Evolutionary conservation across 2,113 vertebrate genomes (phyloP).

Genomic region (Sylvietta virens): DNA sequence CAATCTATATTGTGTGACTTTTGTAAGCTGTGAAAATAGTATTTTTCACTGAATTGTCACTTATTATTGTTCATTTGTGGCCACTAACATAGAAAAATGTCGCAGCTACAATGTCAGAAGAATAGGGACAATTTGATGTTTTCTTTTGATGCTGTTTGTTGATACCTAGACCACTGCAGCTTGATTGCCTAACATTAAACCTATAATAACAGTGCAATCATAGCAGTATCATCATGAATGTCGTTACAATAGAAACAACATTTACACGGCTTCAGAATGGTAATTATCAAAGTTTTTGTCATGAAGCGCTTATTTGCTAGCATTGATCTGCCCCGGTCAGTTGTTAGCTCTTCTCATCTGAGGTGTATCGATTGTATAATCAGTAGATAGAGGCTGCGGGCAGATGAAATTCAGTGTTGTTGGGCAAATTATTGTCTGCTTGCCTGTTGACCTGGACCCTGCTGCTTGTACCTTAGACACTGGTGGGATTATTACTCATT

Average conservation of each 20-base stretch:
- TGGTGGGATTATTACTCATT: conserved; percentile 80
- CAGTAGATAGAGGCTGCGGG: conserved; percentile 91
- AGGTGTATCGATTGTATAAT: conserved; percentile 98
- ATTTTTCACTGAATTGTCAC: conserved; percentile 87
- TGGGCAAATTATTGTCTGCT: conserved; percentile 97
- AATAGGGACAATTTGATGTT: conserved; percentile 98
- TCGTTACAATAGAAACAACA: conserved; percentile 87
- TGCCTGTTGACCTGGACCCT: conserved; percentile 91
- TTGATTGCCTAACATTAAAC: conserved; percentile 99
- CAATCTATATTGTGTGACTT: conserved; percentile 84
- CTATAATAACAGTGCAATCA: conserved; percentile 99
- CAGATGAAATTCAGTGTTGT: conserved; percentile 97
- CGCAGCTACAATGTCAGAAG: conserved; percentile 91
- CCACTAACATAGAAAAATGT: conserved; percentile 85
- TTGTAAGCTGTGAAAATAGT: conserved; percentile 83
- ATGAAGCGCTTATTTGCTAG: conserved; percentile 97
- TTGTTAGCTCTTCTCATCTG: conserved; percentile 99
- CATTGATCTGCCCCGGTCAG: conserved; percentile 99
- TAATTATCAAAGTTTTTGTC: conserved; percentile 96
- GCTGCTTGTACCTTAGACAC: conserved; percentile 79
- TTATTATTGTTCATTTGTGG: conserved; percentile 91
- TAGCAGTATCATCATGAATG: conserved; percentile 96
- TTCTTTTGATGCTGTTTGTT: conserved; percentile 97
- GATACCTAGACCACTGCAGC: conserved; percentile 99
- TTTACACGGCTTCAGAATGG: conserved; percentile 90